Evolutionary conservation across 2,113 vertebrate species (phyloP).

Genomic region (Callopanchax toddi): DNA sequence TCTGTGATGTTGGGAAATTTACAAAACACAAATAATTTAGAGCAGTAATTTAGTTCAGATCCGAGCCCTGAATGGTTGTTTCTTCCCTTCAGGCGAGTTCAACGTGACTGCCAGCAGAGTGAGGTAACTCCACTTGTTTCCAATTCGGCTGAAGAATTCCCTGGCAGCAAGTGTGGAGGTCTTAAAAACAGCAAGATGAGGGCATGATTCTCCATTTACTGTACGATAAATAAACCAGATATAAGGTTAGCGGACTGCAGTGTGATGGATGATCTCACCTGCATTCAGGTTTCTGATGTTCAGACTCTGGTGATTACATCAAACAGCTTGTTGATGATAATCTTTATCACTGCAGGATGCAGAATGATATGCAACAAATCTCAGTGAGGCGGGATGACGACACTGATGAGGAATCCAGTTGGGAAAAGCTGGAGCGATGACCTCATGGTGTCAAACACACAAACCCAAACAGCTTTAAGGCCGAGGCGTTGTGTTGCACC

Average conservation of each 20-base stretch:
- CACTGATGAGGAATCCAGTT: constrained; percentile 29
- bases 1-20: neutral
- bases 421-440: constrained; percentile 17
- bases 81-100: constrained; percentile 10
- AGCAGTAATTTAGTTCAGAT: constrained; percentile 18
- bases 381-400: constrained; percentile 21
- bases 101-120: constrained; percentile 31
- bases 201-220: neutral
- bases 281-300: constrained; percentile 10
- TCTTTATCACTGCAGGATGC: constrained; percentile 26
- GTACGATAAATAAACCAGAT: neutral
- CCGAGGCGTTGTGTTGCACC: neutral
- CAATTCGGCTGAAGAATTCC: constrained; percentile 40
- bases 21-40: constrained; percentile 14
- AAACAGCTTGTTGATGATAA: constrained; percentile 16
- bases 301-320: constrained; percentile 19
- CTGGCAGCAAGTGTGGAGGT: constrained; percentile 38
- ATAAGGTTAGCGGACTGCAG: constrained; percentile 2
- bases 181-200: constrained; percentile 7
- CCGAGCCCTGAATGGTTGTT: constrained; percentile 1
- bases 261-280: constrained; percentile 21
- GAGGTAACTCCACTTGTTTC: constrained; percentile 52
- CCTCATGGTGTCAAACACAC: constrained; percentile 34
- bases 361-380: neutral
- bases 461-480: neutral